A percentile compares a stretch with the other conserved stretches of the same genome.
Conservation (phyloP, 2,797 vertebrate genomes). For the Syndactyla subalaris region DNA sequence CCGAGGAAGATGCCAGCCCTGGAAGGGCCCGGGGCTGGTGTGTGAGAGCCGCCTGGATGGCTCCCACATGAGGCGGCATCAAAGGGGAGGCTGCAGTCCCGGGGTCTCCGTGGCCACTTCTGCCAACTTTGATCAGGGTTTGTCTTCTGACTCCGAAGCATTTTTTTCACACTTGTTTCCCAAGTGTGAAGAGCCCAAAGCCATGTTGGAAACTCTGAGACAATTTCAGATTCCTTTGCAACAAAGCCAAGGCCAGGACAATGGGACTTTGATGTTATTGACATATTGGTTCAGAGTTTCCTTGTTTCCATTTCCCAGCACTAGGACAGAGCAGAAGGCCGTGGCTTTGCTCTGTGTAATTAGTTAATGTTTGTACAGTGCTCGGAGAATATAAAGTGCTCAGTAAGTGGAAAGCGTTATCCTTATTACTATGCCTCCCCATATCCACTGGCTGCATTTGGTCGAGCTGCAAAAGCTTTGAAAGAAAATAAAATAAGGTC, state of each 20-base stretch:
- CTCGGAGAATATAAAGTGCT: constrained; percentile 62
- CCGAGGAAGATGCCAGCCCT: constrained; percentile 55
- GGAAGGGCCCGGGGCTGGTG: neutral
- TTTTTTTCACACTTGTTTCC: constrained; percentile 61
- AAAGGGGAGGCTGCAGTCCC: constrained; percentile 37
- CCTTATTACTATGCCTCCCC: constrained; percentile 46
- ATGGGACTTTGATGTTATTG: constrained; percentile 66
- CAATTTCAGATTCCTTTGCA: constrained; percentile 60
- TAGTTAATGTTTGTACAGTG: constrained; percentile 65
- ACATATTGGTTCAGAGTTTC: constrained; percentile 65
- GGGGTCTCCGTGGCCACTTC: constrained; percentile 47
- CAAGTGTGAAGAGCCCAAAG: constrained; percentile 54
- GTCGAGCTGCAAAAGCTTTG: constrained; percentile 35
- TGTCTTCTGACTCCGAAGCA: constrained; percentile 28
- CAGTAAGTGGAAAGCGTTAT: constrained; percentile 57
- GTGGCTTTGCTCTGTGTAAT: constrained; percentile 61
- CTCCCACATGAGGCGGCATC: constrained; percentile 62
- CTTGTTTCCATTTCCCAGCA: constrained; percentile 65
- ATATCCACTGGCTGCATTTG: neutral
- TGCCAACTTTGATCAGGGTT: constrained; percentile 67
- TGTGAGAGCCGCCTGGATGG: constrained; percentile 38
- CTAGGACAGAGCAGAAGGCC: constrained; percentile 37
- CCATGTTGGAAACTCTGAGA: constrained; percentile 61
- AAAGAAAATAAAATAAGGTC: constrained; percentile 24
- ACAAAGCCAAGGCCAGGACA: constrained; percentile 63